Percentiles rank a stretch among this genome's conserved stretches.
Conservation (phyloP, 2,797 vertebrate species). For the Oryzias sinensis region DNA sequence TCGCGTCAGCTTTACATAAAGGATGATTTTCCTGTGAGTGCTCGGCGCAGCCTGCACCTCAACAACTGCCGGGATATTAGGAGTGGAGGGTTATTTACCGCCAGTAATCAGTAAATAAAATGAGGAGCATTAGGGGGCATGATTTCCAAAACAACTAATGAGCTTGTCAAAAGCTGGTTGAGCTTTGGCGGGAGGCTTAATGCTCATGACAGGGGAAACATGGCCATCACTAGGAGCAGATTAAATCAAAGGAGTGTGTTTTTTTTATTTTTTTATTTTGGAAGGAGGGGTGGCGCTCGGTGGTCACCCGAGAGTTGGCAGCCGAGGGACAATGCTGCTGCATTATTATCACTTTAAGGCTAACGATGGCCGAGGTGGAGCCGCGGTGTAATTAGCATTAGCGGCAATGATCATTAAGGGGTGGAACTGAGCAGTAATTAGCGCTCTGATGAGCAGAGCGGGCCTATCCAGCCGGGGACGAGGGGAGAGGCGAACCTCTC, state of each 20-base stretch:
- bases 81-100: slow-evolving; percentile 59
- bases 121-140: slow-evolving; percentile 54
- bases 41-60: slow-evolving; percentile 40
- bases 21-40: slow-evolving; percentile 46
- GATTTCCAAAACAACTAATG: slow-evolving; percentile 64
- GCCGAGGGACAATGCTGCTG: slow-evolving; percentile 44
- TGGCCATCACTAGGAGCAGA: slow-evolving; percentile 29
- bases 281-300: neutral
- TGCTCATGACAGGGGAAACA: slow-evolving; percentile 26
- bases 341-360: slow-evolving; percentile 67
- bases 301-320: slow-evolving; percentile 37
- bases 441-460: slow-evolving; percentile 68
- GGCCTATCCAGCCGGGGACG: slow-evolving; percentile 61
- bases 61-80: slow-evolving; percentile 62
- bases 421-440: slow-evolving; percentile 78
- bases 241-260: slow-evolving; percentile 28
- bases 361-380: slow-evolving; percentile 69
- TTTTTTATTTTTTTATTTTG: slow-evolving; percentile 1
- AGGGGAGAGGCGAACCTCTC: slow-evolving; percentile 55
- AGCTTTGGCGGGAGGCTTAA: slow-evolving; percentile 39
- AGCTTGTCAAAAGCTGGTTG: slow-evolving; percentile 58
- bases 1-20: slow-evolving; percentile 63
- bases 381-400: slow-evolving; percentile 75
- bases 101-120: slow-evolving; percentile 70
- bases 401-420: slow-evolving; percentile 76